Conservation (phyloP, 2,113 vertebrate genomes). For the Hystrix brachyura region DNA sequence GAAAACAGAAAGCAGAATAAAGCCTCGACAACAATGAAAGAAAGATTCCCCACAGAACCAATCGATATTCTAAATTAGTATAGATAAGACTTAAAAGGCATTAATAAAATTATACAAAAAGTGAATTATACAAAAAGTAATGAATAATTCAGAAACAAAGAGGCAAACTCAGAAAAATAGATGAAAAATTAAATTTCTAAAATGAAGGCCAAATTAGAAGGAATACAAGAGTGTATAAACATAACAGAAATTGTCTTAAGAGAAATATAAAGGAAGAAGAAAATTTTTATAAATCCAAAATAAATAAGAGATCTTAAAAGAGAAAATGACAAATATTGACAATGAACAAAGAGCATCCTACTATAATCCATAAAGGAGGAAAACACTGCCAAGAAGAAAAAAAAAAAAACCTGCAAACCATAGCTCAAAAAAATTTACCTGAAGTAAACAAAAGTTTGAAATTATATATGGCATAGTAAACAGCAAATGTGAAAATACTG, state of each 20-base stretch:
- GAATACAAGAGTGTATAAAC: neutral
- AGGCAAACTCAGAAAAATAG: neutral
- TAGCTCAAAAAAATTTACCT: neutral
- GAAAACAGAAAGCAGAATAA: slow-evolving; percentile 10
- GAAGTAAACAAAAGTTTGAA: neutral
- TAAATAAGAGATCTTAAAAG: neutral
- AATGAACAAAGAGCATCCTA: neutral
- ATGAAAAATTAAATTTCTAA: neutral
- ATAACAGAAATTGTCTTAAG: neutral
- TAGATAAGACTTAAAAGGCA: neutral
- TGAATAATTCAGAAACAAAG: neutral
- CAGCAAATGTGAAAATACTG: neutral
- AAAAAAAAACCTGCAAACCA: neutral
- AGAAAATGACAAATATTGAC: neutral
- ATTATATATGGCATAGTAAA: neutral
- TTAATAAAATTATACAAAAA: slow-evolving; percentile 26
- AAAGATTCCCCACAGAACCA: neutral
- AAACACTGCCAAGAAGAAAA: neutral
- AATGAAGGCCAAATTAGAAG: neutral
- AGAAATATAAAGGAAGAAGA: neutral
- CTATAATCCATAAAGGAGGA: neutral
- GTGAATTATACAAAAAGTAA: neutral
- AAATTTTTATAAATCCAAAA: neutral
- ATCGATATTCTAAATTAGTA: slow-evolving; percentile 11
- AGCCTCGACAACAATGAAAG: slow-evolving; percentile 10